Evolutionary conservation across 2,113 vertebrate genomes (phyloP).

Genomic region (Odobenus rosmarus): DNA sequence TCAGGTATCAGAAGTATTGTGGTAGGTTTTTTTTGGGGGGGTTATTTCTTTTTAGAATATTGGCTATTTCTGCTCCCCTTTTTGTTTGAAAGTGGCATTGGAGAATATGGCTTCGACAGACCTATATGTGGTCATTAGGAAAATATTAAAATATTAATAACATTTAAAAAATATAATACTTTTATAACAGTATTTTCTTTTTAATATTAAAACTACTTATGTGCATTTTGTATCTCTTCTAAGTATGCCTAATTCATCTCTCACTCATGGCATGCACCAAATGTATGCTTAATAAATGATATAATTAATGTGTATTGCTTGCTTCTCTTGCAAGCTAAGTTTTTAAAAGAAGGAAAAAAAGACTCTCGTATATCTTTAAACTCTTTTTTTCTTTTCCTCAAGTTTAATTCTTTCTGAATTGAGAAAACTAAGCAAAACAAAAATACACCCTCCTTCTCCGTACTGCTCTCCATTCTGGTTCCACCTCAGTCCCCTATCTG

Average conservation of each 20-base stretch:
- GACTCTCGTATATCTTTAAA: background rate
- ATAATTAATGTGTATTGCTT: background rate
- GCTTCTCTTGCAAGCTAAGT: background rate
- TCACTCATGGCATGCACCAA: background rate
- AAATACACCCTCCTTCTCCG: background rate
- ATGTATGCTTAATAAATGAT: background rate
- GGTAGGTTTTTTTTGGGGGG: background rate
- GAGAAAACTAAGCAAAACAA: background rate
- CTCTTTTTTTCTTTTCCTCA: background rate
- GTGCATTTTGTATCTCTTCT: background rate
- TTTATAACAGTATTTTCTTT: background rate
- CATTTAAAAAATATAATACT: background rate
- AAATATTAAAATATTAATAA: conserved; percentile 40
- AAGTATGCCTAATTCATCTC: background rate
- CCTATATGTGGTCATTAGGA: background rate
- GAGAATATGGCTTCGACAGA: background rate
- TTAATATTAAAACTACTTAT: background rate
- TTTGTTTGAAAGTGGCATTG: background rate
- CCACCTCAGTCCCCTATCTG: background rate
- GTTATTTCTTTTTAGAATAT: background rate
- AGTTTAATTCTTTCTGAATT: background rate
- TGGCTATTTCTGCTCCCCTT: background rate
- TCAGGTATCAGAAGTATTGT: conserved; percentile 48
- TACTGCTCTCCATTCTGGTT: background rate
- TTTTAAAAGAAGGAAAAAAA: background rate